phyloP scores from a whole-genome alignment of 2,888 invertebrate genomes.

The Apodemia hepburni region DNA sequence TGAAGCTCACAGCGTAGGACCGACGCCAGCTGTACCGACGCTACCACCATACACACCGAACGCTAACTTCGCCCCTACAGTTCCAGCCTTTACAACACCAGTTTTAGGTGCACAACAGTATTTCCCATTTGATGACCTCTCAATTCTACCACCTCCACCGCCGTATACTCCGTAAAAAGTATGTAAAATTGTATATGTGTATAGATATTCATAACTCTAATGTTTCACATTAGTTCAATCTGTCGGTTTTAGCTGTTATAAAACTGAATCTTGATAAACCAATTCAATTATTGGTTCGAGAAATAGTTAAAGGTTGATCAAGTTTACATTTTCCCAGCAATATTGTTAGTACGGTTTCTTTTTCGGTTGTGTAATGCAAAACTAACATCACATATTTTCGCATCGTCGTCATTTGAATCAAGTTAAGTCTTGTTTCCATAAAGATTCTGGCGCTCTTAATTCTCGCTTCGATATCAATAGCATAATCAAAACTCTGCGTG shows the following conservation, averaged over 20 bases:
- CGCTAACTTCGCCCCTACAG: conserved; percentile 53
- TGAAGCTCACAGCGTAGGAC: conserved; percentile 80
- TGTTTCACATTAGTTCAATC: neutral
- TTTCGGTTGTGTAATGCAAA: no score
- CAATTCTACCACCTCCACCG: conserved; percentile 72
- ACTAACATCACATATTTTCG: no score
- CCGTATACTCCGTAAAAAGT: conserved; percentile 70
- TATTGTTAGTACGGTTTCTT: no score
- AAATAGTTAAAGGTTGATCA: no score
- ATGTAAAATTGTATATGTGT: neutral
- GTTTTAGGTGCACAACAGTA: conserved; percentile 64
- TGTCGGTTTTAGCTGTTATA: neutral
- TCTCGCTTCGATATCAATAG: no score
- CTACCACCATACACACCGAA: conserved; percentile 81
- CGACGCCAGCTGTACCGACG: conserved; percentile 77
- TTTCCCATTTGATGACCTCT: conserved; percentile 72
- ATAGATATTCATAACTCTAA: neutral
- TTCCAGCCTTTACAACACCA: conserved; percentile 58
- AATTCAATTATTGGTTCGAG: no score
- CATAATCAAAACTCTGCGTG: no score
- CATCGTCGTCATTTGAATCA: no score
- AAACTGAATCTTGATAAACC: neutral
- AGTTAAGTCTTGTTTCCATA: no score
- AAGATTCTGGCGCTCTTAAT: no score
- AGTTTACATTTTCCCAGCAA: no score